phyloP scores from a whole-genome alignment of 2,113 vertebrate species.

The Caretta caretta region DNA sequence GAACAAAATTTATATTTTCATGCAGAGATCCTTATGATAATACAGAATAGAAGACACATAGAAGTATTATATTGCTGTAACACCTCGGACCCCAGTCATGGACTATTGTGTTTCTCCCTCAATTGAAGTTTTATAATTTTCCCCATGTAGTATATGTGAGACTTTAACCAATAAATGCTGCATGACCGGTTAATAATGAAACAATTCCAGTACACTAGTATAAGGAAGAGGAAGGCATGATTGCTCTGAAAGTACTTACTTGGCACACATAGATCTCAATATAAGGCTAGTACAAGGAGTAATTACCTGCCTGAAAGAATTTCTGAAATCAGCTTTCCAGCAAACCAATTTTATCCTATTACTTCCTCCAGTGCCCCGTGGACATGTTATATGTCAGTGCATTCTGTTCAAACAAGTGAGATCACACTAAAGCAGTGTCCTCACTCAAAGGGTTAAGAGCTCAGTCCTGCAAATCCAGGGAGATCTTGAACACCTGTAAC shows the following conservation, averaged over 20 bases:
- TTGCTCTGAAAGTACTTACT: background rate
- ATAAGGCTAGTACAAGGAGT: background rate
- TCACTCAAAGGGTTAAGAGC: background rate
- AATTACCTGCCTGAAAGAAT: conserved; percentile 50
- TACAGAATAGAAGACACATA: background rate
- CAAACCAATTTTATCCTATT: conserved; percentile 19
- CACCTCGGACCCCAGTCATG: background rate
- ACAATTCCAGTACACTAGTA: rapidly evolving
- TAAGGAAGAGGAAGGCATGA: background rate
- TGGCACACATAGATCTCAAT: background rate
- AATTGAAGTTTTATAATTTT: background rate
- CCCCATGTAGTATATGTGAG: background rate
- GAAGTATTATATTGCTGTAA: background rate
- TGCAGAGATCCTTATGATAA: background rate
- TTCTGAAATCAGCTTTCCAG: conserved; percentile 23
- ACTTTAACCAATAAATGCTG: background rate
- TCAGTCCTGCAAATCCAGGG: rapidly evolving
- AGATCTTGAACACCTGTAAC: rapidly evolving
- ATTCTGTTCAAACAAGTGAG: background rate
- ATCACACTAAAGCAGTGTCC: background rate
- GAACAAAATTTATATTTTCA: background rate
- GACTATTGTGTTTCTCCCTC: background rate
- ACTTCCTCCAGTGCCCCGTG: background rate
- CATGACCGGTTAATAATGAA: background rate
- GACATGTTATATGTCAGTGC: conserved; percentile 8